Evolutionary conservation across 1,140 invertebrate genomes (phyloP), one percentile per base, ranked within the genome.

Genomic region (Asobara japonica): DNA sequence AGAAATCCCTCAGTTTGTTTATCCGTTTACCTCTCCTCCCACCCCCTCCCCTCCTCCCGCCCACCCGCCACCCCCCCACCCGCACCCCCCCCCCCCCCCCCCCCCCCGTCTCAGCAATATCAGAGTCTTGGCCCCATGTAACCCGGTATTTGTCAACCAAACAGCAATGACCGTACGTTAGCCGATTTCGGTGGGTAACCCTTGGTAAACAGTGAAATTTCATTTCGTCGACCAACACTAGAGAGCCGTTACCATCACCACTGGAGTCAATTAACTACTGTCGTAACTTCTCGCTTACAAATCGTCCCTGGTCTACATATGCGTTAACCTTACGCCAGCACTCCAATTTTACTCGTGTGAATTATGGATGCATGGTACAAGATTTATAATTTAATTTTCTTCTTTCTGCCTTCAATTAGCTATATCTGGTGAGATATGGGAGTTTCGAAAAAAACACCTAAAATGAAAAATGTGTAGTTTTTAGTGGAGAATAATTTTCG

Each of bases 201-300:
- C 62, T 72, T 72, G 71, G 65, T 72, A 72, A 72, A 72, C 61
- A 72, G 64, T 60, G 51, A 72, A 72, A 72, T 72, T 72, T 72
- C 71, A 72, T 72, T 72, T 72, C 48, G 71, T 61, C 65, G 65
- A 56, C 30, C 36, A 38, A 61, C 27, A 72, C 33, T 48, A 41
- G 11, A 31, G 25, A n/a, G 10, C 60, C 69, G 33, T 56, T 56
- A 56, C 51, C 22, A 56, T 56, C 51, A 56, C 51, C 51, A 56
- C 51, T 56, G 25, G 51, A 56, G 18, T 56, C 51, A 56, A 56
- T 56, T 56, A 56, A 56, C 51, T 56, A 18, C 51, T 56, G 51
- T 56, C 51, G 51, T 56, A 56, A 56, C 51, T 56, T 56, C 22
- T 22, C 18, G 51, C 20, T 56, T 56, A 56, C 51, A 56, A 56